Evolutionary conservation across 2,888 invertebrate genomes (phyloP), one percentile per base, ranked within the genome.

Genomic region (Holacanthella duospinosa): DNA sequence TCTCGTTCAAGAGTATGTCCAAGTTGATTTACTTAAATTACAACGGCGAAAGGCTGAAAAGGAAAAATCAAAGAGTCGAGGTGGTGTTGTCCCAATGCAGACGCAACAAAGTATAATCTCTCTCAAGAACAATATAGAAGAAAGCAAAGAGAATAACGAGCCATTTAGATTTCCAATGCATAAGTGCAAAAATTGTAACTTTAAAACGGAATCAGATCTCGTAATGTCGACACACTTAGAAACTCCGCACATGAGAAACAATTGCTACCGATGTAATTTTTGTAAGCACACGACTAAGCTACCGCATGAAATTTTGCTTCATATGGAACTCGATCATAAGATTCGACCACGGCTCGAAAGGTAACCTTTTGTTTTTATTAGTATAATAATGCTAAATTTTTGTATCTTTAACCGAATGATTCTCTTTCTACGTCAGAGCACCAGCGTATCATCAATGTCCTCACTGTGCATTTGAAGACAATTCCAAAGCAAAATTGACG

Each of bases 401-500:
- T 19, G 43, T 60, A 2, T 24, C 25, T 54, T 19, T 25, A 21
- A 43, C 6, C 43, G 21, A 29, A 58, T 43, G 19, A 55, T 43
- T 58, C 43, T 61, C 59, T 48, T 21, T 56, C 43, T 24, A n/a
- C 48, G 62, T 27, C 56, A 83, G 89, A 68, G 89, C 90, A 1
- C 87, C 88, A 28, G 86, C 89, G 0, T 88, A 88, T 77, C 93
- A 93, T 77, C 91, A 93, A 76, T 95, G 94, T 76, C 87, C 89
- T 0, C 89, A 91, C 75, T 95, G 95, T 80, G 89, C 91, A 1
- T 94, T 93, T 75, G 94, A 95, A 77, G 92, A 93, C 74, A 92
- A 92, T 75, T 89, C 91, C 61, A 93, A 92, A 78, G 89, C 89
- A 29, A 93, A 93, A 78, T 79, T 94, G 72, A 89, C 88, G 0